These are phyloP conservation scores for Neodiprion virginianus DNA, from an alignment of 1,140 invertebrate genomes.

Conservation along the genomic window DNA sequence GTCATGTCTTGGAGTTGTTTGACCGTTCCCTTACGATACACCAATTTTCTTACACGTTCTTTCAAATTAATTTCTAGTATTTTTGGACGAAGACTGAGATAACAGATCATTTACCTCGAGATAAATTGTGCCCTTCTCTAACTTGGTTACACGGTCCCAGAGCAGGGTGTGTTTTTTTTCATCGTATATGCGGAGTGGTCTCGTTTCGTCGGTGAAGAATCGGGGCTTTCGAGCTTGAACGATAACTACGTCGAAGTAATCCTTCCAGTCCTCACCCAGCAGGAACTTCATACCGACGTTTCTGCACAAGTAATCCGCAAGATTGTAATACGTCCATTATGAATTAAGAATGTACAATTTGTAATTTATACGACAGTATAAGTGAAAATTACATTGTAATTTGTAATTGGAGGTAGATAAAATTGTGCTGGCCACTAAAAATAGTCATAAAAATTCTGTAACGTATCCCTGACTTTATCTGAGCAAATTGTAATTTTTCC, in stretches of 20 bases:
- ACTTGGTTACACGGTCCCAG: conserved; percentile 88
- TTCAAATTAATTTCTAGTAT: too few species aligned
- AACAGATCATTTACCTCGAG: conserved; percentile 75
- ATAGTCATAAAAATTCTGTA: too few species aligned
- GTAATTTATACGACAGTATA: background rate
- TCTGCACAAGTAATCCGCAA: conserved; percentile 63
- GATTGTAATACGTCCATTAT: conserved; percentile 19
- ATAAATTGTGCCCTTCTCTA: conserved; percentile 91
- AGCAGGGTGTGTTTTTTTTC: conserved; percentile 79
- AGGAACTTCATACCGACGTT: conserved; percentile 91
- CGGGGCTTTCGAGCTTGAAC: conserved; percentile 94
- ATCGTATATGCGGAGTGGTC: conserved; percentile 90
- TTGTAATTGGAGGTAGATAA: too few species aligned
- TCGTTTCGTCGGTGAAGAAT: conserved; percentile 92
- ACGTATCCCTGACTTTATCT: too few species aligned
- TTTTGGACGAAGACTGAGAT: background rate
- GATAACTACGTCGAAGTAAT: conserved; percentile 94
- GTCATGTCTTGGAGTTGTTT: conserved; percentile 90
- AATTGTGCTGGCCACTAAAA: too few species aligned
- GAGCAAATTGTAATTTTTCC: too few species aligned
- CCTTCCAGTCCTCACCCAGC: conserved; percentile 87
- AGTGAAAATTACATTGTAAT: too few species aligned
- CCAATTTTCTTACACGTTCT: too few species aligned
- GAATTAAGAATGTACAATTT: conserved; percentile 5
- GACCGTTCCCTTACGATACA: conserved; percentile 76